Conservation (phyloP, 1,140 invertebrate genomes). For the Zaprionus gabonicus region DNA sequence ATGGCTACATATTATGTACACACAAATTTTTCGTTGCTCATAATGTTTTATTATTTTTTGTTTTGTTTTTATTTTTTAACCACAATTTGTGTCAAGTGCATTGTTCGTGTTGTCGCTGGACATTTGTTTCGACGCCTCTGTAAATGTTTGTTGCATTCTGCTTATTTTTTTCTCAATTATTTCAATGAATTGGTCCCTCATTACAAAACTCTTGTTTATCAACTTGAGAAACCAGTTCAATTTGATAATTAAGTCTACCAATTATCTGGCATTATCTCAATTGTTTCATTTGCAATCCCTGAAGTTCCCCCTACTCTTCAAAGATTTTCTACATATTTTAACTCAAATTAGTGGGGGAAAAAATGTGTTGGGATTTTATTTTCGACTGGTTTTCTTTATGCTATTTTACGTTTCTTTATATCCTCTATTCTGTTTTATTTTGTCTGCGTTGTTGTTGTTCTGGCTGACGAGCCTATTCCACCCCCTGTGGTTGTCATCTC, state of each 20-base stretch:
- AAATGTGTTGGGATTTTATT: conserved; percentile 9
- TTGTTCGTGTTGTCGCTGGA: conserved; percentile 24
- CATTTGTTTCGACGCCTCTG: conserved; percentile 25
- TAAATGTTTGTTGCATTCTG: conserved; percentile 19
- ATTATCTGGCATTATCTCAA: neutral
- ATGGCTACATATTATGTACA: conserved; percentile 46
- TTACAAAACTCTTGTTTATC: neutral
- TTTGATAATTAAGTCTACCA: neutral
- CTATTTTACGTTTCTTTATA: neutral
- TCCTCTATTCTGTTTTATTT: conserved; percentile 14
- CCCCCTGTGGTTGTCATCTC: conserved; percentile 17
- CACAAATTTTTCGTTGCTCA: conserved; percentile 16
- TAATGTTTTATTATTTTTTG: conserved; percentile 5
- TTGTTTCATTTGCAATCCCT: neutral
- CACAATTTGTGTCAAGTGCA: conserved; percentile 64
- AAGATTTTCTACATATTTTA: neutral
- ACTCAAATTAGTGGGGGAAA: neutral
- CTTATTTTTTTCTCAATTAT: neutral
- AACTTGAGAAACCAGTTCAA: neutral
- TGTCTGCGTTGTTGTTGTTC: conserved; percentile 18
- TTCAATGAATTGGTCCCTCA: neutral
- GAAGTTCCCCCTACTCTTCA: neutral
- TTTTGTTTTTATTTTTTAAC: conserved; percentile 17
- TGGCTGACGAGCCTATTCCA: conserved; percentile 44
- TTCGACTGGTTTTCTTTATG: conserved; percentile 24